phyloP scores from a whole-genome alignment of 2,113 vertebrate species.

The Struthidea cinerea region DNA sequence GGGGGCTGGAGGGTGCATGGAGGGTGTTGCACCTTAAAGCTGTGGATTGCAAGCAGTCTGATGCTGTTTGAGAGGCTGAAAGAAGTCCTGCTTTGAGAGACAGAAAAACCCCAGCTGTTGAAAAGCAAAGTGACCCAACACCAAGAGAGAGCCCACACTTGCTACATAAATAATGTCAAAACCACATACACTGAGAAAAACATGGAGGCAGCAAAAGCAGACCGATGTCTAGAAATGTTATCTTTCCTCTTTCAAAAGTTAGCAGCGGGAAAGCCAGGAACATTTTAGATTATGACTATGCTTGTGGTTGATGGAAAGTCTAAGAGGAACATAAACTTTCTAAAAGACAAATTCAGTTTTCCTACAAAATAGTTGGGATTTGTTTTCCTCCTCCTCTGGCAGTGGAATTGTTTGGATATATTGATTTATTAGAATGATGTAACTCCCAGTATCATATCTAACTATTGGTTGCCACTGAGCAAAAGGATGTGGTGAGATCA shows the following conservation, averaged over 20 bases:
- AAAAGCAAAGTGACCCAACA: neutral
- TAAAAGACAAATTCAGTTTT: neutral
- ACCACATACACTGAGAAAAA: neutral
- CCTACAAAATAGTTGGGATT: neutral
- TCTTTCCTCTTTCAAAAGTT: neutral
- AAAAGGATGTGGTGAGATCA: constrained; percentile 6
- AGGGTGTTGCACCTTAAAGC: neutral
- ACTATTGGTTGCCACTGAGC: neutral
- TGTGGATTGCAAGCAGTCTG: accelerated
- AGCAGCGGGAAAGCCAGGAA: neutral
- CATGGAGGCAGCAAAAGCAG: neutral
- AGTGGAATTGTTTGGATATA: neutral
- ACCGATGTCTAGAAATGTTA: neutral
- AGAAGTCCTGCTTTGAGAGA: neutral
- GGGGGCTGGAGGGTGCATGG: accelerated
- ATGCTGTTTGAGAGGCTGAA: neutral
- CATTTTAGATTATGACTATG: constrained; percentile 19
- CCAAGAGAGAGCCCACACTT: neutral
- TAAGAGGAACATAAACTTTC: neutral
- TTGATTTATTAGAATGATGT: neutral
- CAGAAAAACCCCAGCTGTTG: neutral
- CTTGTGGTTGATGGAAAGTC: neutral
- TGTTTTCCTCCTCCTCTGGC: neutral
- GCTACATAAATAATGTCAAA: constrained; percentile 12
- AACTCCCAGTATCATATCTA: neutral